Evolutionary conservation across 2,113 vertebrate genomes (phyloP).

Genomic region (Hirundichthys speculiger): DNA sequence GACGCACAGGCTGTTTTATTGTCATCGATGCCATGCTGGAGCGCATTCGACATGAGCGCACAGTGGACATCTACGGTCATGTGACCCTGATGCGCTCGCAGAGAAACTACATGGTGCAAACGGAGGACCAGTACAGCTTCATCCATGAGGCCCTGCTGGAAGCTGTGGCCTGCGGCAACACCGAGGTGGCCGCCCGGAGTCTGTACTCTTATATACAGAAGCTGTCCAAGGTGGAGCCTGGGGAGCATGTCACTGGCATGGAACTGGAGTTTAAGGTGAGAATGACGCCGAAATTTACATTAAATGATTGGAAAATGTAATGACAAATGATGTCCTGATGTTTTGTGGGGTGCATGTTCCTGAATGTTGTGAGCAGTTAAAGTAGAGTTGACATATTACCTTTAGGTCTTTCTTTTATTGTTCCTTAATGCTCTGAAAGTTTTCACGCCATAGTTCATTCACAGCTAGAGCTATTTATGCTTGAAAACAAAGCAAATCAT

Average conservation of each 20-base stretch:
- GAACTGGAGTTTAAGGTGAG: constrained; percentile 97
- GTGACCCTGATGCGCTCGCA: constrained; percentile 98
- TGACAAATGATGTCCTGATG: too few species aligned
- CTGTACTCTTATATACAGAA: constrained; percentile 97
- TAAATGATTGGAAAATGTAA: too few species aligned
- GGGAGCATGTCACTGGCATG: constrained; percentile 96
- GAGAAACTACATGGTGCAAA: constrained; percentile 99
- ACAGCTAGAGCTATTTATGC: too few species aligned
- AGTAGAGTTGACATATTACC: too few species aligned
- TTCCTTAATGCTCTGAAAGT: too few species aligned
- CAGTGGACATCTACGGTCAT: constrained; percentile 95
- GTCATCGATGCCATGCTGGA: constrained; percentile 98
- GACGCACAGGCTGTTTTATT: constrained; percentile 96
- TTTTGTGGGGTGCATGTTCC: too few species aligned
- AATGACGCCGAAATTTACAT: too few species aligned
- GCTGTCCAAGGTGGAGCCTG: constrained; percentile 90
- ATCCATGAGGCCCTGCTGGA: constrained; percentile 97
- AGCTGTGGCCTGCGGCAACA: constrained; percentile 95
- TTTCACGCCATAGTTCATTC: too few species aligned
- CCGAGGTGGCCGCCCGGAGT: constrained; percentile 93
- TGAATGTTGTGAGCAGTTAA: too few species aligned
- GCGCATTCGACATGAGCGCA: constrained; percentile 94
- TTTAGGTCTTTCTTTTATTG: too few species aligned
- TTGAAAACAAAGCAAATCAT: too few species aligned
- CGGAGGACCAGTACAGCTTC: constrained; percentile 98